Evolutionary conservation across 2,888 invertebrate species (phyloP).

Genomic region (Anthophora plumipes): DNA sequence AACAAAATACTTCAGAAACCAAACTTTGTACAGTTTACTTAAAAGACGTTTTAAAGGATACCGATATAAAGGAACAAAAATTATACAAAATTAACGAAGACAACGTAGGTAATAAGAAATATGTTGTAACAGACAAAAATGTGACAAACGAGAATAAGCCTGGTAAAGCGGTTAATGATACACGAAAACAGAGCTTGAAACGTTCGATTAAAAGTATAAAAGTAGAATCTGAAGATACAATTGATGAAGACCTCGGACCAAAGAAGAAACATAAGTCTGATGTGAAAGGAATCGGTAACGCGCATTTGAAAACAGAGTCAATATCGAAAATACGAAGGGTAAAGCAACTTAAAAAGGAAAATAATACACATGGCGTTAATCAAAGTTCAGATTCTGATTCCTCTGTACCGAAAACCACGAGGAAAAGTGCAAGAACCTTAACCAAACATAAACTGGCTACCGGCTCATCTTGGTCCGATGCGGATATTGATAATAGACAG

Average conservation of each 20-base stretch:
- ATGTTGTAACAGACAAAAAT: constrained; percentile 68
- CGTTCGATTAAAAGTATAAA: constrained; percentile 9
- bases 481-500: constrained; percentile 26
- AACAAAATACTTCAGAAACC: constrained; percentile 51
- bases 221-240: background rate
- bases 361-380: background rate
- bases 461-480: constrained; percentile 36
- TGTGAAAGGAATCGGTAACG: background rate
- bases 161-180: background rate
- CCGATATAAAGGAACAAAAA: constrained; percentile 46
- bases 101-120: constrained; percentile 67
- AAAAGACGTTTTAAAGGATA: constrained; percentile 75
- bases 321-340: background rate
- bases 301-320: background rate
- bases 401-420: background rate
- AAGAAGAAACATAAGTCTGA: constrained; percentile 25
- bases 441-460: constrained; percentile 3
- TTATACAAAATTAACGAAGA: constrained; percentile 71
- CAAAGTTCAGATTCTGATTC: constrained; percentile 12
- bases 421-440: background rate
- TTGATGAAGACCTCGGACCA: background rate
- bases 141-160: constrained; percentile 60
- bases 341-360: background rate
- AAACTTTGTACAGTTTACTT: constrained; percentile 79
- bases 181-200: constrained; percentile 12